Percentiles rank a stretch among this genome's conserved stretches.
Evolutionary conservation across 2,797 vertebrate genomes (phyloP).

Genomic region (Sebastes hubbsi): DNA sequence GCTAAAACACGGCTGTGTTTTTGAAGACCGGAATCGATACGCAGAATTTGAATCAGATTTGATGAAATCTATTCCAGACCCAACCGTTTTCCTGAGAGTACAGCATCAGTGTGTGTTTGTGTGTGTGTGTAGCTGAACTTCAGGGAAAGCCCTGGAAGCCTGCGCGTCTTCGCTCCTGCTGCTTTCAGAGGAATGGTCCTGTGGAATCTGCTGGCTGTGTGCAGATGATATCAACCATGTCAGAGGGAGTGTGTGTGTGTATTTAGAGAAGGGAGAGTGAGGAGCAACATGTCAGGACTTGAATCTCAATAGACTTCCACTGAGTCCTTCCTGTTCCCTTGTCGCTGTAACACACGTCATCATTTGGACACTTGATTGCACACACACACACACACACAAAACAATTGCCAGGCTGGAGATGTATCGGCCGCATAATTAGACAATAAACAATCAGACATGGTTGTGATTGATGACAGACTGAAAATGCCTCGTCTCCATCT

Average conservation of each 20-base stretch:
- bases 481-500: constrained; percentile 18
- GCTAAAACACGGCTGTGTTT: neutral
- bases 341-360: neutral
- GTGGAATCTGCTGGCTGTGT: constrained; percentile 55
- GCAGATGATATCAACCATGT: constrained; percentile 57
- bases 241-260: neutral
- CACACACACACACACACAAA: neutral
- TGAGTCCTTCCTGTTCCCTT: constrained; percentile 21
- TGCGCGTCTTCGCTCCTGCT: neutral
- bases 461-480: neutral
- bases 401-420: neutral
- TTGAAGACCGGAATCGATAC: neutral
- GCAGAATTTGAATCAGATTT: neutral
- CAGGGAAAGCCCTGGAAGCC: constrained; percentile 6
- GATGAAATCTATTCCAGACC: neutral
- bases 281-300: constrained; percentile 47
- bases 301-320: constrained; percentile 29
- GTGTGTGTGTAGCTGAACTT: neutral
- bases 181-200: constrained; percentile 27
- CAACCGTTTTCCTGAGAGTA: neutral
- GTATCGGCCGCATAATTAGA: neutral
- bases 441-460: neutral
- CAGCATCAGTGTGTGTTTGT: neutral
- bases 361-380: neutral
- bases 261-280: constrained; percentile 5